Conservation (phyloP, 2,797 vertebrate genomes). For the Anguilla anguilla region DNA sequence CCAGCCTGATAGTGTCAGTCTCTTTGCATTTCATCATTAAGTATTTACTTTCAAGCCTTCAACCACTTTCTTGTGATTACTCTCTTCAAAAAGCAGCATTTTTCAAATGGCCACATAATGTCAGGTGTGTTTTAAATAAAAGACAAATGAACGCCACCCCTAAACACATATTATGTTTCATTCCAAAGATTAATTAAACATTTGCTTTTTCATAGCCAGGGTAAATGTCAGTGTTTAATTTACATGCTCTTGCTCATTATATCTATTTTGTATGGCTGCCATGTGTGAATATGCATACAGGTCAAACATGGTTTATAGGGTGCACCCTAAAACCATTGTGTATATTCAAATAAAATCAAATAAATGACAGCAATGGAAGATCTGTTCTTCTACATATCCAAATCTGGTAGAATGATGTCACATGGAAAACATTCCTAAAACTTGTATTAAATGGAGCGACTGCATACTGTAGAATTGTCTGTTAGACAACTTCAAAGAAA, state of each 20-base stretch:
- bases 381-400: conserved; percentile 1
- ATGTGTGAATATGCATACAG: conserved; percentile 16
- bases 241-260: conserved; percentile 7
- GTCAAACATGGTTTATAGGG: not conserved
- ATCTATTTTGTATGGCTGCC: conserved; percentile 25
- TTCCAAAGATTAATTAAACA: conserved; percentile 6
- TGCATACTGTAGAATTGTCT: not conserved
- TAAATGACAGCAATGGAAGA: conserved; percentile 23
- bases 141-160: not conserved
- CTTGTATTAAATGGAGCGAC: conserved; percentile 1
- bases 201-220: conserved; percentile 3
- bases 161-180: conserved; percentile 14
- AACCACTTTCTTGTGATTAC: conserved; percentile 8
- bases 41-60: not conserved
- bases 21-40: not conserved
- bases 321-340: conserved; percentile 1
- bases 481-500: not conserved
- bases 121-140: conserved; percentile 11
- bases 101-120: conserved; percentile 2
- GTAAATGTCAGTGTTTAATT: conserved; percentile 9
- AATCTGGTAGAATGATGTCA: conserved; percentile 26
- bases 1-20: not conserved
- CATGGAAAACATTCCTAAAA: conserved; percentile 3
- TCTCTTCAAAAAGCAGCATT: not conserved
- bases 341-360: conserved; percentile 13